Base-by-base conservation (phyloP, 2,113 vertebrate species). In the Sterna hirundo region DNA sequence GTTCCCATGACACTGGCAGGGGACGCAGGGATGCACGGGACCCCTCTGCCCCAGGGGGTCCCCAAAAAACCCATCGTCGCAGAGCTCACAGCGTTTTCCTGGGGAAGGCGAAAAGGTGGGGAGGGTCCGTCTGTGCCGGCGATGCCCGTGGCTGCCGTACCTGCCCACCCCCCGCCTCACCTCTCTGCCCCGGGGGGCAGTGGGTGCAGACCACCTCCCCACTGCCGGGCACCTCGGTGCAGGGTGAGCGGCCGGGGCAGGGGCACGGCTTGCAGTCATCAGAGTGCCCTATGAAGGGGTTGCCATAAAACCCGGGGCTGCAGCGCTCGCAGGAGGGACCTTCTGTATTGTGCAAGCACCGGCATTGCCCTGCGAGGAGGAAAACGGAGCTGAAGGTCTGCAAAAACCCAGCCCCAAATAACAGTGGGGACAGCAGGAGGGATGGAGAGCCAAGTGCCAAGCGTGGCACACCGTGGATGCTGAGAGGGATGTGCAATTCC, bases 1-100 rank as follows among this genome's bases (percentile, higher is more conserved):
- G 5, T 99, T 99, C 62, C 98, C 98, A 0, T 96, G 98, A 88
- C 99, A 99, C 57, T 98, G 97, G 82, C 99, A 99, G 57, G 64
- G 98, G 30, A 25, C 22, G 27, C 99, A 99, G n/a, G 97, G 97
- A 3, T 32, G 97, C 64, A 83, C 75, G 0, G n/a, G 54, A 3
- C 98, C 99, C 2, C 97, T 97, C 83, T 96, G 97, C 44, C 99
- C 99, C 96, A 99, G 90, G 1, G 99, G 99, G 83, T 99, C 99
- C 11, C 99, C 99, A 1, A 99, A 98, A 97, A 98, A 99, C 60
- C 99, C 99, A 0, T 99, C 99, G 0, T 99, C 99, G 2, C 99
- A 99, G 90, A 98, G 97, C 97, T 99, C 99, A 29, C 99, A 99
- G 91, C 98, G 98, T 29, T 96, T 98, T 15, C 99, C 99, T 99